Base-by-base conservation (phyloP, 2,113 vertebrate species). In the Podarcis muralis region DNA sequence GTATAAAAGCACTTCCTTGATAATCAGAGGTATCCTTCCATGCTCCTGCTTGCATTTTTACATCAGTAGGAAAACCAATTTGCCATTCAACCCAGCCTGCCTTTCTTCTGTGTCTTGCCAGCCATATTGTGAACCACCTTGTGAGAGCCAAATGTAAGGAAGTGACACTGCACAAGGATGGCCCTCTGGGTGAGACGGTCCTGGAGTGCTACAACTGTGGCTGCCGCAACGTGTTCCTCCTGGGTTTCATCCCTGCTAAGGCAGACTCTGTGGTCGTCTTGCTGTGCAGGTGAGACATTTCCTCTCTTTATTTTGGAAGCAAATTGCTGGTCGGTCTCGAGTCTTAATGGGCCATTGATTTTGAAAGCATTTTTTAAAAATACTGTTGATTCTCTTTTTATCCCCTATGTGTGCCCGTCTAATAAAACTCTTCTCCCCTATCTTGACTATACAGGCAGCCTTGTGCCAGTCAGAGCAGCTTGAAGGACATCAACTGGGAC, bases 401-500 rank as follows among this genome's bases (percentile, higher is more conserved):
- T 48, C 48, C 48, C 43, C 43, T 9, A 48, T 8, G 8, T 13
- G 0, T 22, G 18, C 2, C 2, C 77, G 25, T 81, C 74, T 76
- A 59, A 89, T 22, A n/a, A 6, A 40, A 1, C 66, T 13, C 37
- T 12, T 75, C 62, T 6, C 40, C 32, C 1, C 65, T 81, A 0
- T 90, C 89, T 75, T 90, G 90, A 76, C 79, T 71, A 84, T 93
- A 84, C 94, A 99, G 99, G 96, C 99, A 99, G 96, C 99, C 99
- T 0, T 99, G 99, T 94, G 99, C 99, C 90, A 99, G 99, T 93
- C 99, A 99, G 96, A 99, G 99, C 97, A 99, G 99, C 95, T 90
- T 99, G 87, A 99, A 99, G 97, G 99, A 99, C 94, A 99, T 99
- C 96, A 99, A 99, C 93, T 99, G 99, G 99, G 99, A 99, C 97